Base-by-base conservation (phyloP, 2,113 vertebrate species). In the Laticauda laticaudata region DNA sequence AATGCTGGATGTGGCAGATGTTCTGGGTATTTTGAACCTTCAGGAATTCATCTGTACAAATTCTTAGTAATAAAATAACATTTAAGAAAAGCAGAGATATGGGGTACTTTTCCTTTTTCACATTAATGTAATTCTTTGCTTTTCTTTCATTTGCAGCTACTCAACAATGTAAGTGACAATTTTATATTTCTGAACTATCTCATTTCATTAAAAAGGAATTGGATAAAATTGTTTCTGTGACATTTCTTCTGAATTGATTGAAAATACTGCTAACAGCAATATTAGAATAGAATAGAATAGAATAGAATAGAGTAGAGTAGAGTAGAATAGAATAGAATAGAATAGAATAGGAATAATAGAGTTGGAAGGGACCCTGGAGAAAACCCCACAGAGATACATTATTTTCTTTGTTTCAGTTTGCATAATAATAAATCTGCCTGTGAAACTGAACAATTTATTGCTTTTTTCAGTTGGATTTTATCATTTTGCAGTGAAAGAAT, bases 121-220 rank as follows among this genome's bases (percentile, higher is more conserved):
- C 21, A 45, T 5, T 51, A 43, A 94, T 92, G 21, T 24, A 93
- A 54, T 8, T 56, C 5, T 85, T 85, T 91, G 0, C 94, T 93
- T 89, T 26, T 95, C 10, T 93, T 96, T 94, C 34, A 48, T 94
- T 96, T 86, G 93, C 95, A 95, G 0, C 2, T 87, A 1, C 2
- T 93, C 2, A 0, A 0, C 0, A 0, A 4, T 39, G 96, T 97
- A 95, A 96, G 95, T 96, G 0, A 39, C 92, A 57, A 81, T 81
- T 81, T 92, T 61, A 7, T 57, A 1, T 94, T 94, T 95, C 45
- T 81, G 34, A 81, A 81, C 34, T 39, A 43, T 21, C 20, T 81
- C 18, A 43, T 20, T 81, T 81, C 7, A 81, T 81, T 43, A 81
- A 81, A 81, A 81, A 81, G 18, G 2, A 81, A 81, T 21, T 81